Evolutionary conservation across 1,140 invertebrate species (phyloP).

Genomic region (Calliopsis andreniformis): DNA sequence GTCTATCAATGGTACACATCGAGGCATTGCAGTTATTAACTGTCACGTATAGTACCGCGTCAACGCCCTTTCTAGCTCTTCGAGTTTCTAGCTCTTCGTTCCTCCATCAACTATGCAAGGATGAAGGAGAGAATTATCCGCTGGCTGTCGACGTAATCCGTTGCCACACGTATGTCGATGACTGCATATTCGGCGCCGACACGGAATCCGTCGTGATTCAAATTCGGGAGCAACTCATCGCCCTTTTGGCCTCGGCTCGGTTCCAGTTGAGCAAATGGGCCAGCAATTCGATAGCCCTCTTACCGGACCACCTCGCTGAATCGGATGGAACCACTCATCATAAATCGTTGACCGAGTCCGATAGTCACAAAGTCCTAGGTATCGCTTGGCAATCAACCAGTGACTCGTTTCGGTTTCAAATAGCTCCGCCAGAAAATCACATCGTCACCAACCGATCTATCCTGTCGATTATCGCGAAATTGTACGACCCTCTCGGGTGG

Average conservation of each 20-base stretch:
- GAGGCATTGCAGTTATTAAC: no score
- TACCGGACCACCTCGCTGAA: background rate
- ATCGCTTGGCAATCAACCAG: background rate
- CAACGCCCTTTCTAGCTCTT: background rate
- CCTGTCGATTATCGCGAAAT: background rate
- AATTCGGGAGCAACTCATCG: background rate
- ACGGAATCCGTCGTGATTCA: background rate
- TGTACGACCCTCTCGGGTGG: conserved; percentile 30
- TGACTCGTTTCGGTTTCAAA: conserved; percentile 6
- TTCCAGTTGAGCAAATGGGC: conserved; percentile 4
- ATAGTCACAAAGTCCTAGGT: conserved; percentile 2
- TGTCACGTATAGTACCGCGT: background rate
- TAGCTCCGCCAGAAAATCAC: background rate
- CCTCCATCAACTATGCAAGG: background rate
- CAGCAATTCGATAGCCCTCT: background rate
- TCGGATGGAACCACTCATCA: background rate
- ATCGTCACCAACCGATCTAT: background rate
- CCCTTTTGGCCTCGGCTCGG: background rate
- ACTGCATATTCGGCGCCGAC: background rate
- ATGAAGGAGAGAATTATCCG: conserved; percentile 12
- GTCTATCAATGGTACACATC: no score
- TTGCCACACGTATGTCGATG: conserved; percentile 22
- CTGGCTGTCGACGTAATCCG: conserved; percentile 6
- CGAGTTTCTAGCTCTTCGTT: no score
- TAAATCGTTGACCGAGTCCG: no score